Conservation (phyloP, 2,113 vertebrate genomes). For the Puma concolor region DNA sequence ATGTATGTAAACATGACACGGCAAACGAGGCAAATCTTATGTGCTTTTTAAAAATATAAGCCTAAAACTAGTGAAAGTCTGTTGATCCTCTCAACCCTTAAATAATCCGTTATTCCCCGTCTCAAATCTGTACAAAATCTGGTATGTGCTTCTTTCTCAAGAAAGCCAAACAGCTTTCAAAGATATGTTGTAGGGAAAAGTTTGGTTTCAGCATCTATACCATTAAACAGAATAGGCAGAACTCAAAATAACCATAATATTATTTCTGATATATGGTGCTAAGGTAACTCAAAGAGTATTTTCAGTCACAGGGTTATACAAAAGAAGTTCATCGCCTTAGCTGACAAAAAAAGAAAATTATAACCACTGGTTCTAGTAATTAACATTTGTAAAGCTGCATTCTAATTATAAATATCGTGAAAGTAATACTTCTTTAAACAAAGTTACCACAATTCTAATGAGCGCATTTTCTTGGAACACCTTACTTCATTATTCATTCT, state of each 20-base stretch:
- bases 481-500: not conserved
- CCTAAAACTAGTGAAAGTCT: not conserved
- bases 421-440: not conserved
- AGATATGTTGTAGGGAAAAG: not conserved
- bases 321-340: not conserved
- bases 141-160: not conserved
- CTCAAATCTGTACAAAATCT: not conserved
- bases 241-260: not conserved
- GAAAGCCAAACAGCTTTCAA: not conserved
- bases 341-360: not conserved
- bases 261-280: not conserved
- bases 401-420: constrained; percentile 60
- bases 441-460: not conserved
- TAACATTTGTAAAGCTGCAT: not conserved
- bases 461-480: not conserved
- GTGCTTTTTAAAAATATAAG: not conserved
- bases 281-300: not conserved
- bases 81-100: not conserved
- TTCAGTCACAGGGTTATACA: not conserved
- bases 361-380: not conserved
- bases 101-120: not conserved
- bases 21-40: not conserved
- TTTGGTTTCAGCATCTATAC: not conserved
- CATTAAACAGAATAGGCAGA: not conserved
- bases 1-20: not conserved